Percentiles rank a stretch among this genome's conserved stretches.
Evolutionary conservation across 2,888 invertebrate genomes (phyloP).

Genomic region (Julus scandinavius): DNA sequence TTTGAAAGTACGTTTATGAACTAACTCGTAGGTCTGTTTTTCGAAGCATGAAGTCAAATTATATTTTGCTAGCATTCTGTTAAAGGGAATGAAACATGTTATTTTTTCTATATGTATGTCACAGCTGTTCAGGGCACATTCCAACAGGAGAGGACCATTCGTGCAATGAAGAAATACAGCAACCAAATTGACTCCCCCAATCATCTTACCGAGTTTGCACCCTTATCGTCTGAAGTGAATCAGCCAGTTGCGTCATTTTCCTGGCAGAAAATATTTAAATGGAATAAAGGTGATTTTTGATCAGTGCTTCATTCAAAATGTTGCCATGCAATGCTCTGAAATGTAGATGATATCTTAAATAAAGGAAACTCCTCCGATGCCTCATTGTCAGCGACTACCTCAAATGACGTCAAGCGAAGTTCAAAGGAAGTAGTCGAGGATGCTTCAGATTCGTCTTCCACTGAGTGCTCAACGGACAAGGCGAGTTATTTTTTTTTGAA

Average conservation of each 20-base stretch:
- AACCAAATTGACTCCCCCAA: conserved; percentile 61
- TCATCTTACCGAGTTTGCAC: conserved; percentile 81
- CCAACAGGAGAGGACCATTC: neutral
- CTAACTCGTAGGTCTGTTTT: too few relatives aligned
- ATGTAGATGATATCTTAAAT: neutral
- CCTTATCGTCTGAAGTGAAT: conserved; percentile 77
- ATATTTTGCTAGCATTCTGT: too few relatives aligned
- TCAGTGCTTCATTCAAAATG: neutral
- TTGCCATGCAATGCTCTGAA: neutral
- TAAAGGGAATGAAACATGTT: too few relatives aligned
- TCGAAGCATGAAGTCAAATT: too few relatives aligned
- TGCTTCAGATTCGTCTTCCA: neutral
- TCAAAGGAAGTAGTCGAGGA: neutral
- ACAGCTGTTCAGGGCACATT: conserved; percentile 2
- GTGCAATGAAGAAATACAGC: conserved; percentile 49
- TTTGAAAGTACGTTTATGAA: too few relatives aligned
- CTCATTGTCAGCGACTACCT: neutral
- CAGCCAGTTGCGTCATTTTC: conserved; percentile 41
- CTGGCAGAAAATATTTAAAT: conserved; percentile 51
- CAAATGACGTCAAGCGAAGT: neutral
- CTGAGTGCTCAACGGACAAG: neutral
- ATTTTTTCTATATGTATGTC: neutral
- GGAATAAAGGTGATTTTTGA: conserved; percentile 40
- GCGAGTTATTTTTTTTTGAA: conserved; percentile 62
- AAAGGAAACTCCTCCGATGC: conserved; percentile 17